Evolutionary conservation across 2,113 vertebrate genomes (phyloP).

Genomic region (Leucopsar rothschildi): DNA sequence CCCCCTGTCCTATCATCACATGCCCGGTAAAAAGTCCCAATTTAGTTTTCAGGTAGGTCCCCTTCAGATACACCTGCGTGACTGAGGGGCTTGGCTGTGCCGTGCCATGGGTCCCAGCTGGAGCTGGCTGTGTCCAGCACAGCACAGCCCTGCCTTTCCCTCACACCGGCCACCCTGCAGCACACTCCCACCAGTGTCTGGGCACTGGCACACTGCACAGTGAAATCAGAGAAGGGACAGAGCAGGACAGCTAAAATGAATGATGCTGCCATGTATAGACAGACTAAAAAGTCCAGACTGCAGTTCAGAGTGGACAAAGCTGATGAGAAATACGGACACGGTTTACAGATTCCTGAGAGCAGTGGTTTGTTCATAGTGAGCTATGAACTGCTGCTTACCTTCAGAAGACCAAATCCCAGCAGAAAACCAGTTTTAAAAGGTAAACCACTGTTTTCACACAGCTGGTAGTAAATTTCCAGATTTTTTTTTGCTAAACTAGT

Average conservation of each 20-base stretch:
- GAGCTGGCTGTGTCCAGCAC: rapidly evolving
- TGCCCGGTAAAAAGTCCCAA: background rate
- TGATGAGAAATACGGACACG: rapidly evolving
- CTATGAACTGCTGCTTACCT: background rate
- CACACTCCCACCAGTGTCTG: background rate
- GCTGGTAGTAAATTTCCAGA: background rate
- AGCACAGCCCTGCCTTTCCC: background rate
- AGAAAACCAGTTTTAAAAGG: background rate
- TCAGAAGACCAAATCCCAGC: background rate
- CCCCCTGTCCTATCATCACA: background rate
- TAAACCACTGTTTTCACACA: background rate
- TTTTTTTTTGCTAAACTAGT: background rate
- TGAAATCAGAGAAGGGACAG: background rate
- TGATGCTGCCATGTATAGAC: rapidly evolving
- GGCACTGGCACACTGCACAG: background rate
- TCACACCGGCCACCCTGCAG: background rate
- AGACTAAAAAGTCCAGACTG: background rate
- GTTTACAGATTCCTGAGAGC: background rate
- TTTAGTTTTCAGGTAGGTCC: background rate
- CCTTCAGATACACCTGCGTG: rapidly evolving
- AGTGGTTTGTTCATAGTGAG: background rate
- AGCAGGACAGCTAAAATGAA: background rate
- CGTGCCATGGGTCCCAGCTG: background rate
- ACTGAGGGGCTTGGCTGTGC: background rate
- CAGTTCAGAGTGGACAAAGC: background rate